These are phyloP conservation scores for Sphenodon punctatus DNA, from an alignment of 2,797 vertebrate species.

Conservation along the genomic window DNA sequence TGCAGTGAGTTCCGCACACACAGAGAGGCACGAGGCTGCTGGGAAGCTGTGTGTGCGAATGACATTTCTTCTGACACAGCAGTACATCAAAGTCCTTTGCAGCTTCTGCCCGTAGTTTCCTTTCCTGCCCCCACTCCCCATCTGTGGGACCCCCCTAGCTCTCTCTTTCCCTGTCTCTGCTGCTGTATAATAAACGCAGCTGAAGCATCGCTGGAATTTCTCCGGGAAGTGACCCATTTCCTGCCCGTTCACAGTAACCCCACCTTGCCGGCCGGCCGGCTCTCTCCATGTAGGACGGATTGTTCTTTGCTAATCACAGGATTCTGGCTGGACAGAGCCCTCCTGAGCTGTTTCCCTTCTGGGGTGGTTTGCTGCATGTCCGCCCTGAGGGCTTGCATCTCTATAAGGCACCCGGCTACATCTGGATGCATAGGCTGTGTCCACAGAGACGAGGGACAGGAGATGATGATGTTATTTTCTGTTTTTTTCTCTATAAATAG, in stretches of 20 bases:
- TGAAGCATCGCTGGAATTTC: conserved; percentile 12
- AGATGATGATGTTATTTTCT: no score
- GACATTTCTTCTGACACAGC: neutral
- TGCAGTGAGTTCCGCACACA: no score
- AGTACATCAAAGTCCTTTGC: neutral
- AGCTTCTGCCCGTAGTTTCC: neutral
- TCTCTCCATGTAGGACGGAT: neutral
- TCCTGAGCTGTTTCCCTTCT: neutral
- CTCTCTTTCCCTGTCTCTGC: neutral
- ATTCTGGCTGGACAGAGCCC: neutral
- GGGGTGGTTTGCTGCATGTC: no score
- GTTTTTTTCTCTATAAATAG: no score
- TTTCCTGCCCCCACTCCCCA: neutral
- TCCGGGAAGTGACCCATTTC: conserved; percentile 59
- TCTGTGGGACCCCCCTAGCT: neutral
- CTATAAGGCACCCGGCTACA: no score
- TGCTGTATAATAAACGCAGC: neutral
- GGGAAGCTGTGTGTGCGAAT: neutral
- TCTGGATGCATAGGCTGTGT: no score
- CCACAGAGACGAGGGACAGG: no score
- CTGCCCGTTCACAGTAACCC: conserved; percentile 53
- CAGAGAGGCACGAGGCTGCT: no score
- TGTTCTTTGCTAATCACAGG: neutral
- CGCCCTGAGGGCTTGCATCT: no score
- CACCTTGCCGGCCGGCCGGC: neutral